Percentiles rank a stretch among this genome's conserved stretches.
phyloP scores from a whole-genome alignment of 1,140 invertebrate species.

The Bombus difficillimus region DNA sequence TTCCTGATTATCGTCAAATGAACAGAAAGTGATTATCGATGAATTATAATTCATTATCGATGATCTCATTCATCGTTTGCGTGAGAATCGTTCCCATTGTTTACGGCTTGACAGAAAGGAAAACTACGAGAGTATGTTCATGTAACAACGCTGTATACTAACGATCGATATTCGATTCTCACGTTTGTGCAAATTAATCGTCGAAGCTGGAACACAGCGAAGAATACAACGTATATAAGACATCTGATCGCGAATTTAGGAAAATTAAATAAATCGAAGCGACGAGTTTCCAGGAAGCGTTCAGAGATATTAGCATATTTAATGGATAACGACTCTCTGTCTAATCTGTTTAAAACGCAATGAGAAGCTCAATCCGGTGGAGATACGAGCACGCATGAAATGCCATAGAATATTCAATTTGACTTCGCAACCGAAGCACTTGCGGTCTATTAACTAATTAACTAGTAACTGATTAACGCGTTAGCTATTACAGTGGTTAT shows the following conservation, averaged over 20 bases:
- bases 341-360: background rate
- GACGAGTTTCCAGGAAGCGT: background rate
- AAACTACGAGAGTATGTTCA: background rate
- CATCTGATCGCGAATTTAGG: background rate
- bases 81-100: constrained; percentile 22
- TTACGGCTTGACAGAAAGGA: background rate
- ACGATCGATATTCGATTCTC: constrained; percentile 22
- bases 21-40: background rate
- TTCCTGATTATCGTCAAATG: background rate
- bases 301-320: background rate
- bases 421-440: background rate
- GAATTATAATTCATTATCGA: background rate
- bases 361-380: background rate
- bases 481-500: too few species aligned
- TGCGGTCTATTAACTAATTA: background rate
- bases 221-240: too few species aligned
- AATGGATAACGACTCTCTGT: background rate
- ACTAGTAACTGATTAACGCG: too few species aligned
- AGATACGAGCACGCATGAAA: background rate
- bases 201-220: too few species aligned
- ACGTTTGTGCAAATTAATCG: background rate
- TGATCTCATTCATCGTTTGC: background rate
- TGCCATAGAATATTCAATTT: background rate
- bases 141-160: background rate
- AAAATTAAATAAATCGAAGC: background rate